Conservation (phyloP, 2,113 vertebrate genomes). For the Leptosomus discolor region DNA sequence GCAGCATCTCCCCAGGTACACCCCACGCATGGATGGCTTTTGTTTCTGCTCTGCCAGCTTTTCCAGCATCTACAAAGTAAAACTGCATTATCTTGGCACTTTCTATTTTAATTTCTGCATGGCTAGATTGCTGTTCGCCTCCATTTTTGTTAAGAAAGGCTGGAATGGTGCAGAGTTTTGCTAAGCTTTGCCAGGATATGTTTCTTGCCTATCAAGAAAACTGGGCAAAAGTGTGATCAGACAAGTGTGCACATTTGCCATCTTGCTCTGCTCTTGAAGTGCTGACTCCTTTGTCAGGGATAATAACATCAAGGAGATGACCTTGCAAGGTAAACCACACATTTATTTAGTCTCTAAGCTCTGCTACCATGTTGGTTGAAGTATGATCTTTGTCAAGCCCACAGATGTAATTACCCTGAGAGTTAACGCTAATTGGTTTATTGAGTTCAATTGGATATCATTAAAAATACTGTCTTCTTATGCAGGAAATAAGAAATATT, state of each 20-base stretch:
- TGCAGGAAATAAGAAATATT: background rate
- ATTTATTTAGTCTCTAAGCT: conserved; percentile 28
- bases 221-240: background rate
- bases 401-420: conserved; percentile 37
- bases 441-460: conserved; percentile 45
- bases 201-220: background rate
- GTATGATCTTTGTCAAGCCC: conserved; percentile 41
- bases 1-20: background rate
- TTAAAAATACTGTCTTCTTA: background rate
- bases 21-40: background rate
- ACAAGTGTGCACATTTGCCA: conserved; percentile 4
- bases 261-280: background rate
- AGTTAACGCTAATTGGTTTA: conserved; percentile 62
- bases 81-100: conserved; percentile 41
- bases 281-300: background rate
- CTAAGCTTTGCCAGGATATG: background rate
- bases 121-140: conserved; percentile 19
- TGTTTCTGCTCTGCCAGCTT: conserved; percentile 46
- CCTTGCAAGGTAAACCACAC: conserved; percentile 26
- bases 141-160: background rate
- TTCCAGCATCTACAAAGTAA: conserved; percentile 7
- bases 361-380: conserved; percentile 8
- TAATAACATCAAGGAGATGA: conserved; percentile 28
- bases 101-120: conserved; percentile 44
- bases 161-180: background rate